phyloP scores from a whole-genome alignment of 2,113 vertebrate species.

The Lophura nycthemera region DNA sequence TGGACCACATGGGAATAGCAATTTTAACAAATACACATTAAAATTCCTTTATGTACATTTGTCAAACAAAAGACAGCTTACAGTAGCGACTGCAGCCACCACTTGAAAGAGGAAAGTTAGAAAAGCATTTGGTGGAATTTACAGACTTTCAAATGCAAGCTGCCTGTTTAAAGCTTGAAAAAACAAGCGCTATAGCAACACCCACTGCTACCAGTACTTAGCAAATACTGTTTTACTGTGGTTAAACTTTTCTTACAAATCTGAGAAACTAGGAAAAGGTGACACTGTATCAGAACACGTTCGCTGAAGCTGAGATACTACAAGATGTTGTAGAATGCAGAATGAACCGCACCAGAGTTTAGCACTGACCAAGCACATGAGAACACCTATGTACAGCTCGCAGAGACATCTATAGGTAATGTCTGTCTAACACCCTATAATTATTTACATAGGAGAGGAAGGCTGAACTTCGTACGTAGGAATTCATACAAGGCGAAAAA shows the following conservation, averaged over 20 bases:
- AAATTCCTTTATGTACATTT: background rate
- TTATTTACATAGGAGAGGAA: conserved; percentile 46
- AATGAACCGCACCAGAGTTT: background rate
- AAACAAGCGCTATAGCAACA: background rate
- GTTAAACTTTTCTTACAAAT: background rate
- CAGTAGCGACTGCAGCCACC: background rate
- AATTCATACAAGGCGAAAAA: conserved; percentile 44
- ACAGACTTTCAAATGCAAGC: background rate
- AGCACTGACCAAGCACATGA: background rate
- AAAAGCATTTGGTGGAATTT: background rate
- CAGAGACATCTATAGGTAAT: conserved; percentile 57
- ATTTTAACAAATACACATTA: background rate
- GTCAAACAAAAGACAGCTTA: conserved; percentile 30
- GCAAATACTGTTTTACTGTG: background rate
- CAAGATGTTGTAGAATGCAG: background rate
- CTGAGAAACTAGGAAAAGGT: background rate
- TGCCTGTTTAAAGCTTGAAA: background rate
- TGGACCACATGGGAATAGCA: background rate
- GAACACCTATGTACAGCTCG: background rate
- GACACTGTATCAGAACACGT: background rate
- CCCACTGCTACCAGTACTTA: background rate
- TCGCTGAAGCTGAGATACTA: background rate
- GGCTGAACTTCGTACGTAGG: conserved; percentile 57
- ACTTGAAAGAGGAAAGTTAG: background rate
- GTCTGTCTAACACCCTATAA: conserved; percentile 16